Evolutionary conservation across 2,113 vertebrate species (phyloP).

Genomic region (Zootoca vivipara): DNA sequence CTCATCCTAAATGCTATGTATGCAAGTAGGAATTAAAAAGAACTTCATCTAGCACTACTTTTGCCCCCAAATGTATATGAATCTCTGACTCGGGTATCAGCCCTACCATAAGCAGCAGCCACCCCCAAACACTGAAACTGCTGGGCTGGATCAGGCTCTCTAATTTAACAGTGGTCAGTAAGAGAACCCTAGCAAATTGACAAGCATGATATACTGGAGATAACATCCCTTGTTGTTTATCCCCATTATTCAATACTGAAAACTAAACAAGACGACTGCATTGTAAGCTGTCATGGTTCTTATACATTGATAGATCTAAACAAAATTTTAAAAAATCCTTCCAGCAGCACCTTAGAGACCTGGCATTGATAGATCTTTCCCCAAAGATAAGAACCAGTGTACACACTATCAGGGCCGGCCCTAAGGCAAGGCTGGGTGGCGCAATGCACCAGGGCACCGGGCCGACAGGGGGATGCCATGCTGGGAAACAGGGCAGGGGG

Average conservation of each 20-base stretch:
- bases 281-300: neutral
- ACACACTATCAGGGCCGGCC: too few species aligned
- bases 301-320: neutral
- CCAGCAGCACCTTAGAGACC: too few species aligned
- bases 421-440: too few species aligned
- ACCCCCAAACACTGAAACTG: neutral
- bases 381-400: neutral
- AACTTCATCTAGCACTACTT: neutral
- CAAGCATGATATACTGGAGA: neutral
- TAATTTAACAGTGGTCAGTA: neutral
- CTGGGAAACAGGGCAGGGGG: too few species aligned
- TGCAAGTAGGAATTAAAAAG: neutral
- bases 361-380: neutral
- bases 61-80: conserved; percentile 8
- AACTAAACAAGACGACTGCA: neutral
- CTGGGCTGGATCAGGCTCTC: neutral
- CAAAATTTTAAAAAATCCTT: too few species aligned
- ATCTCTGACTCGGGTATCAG: neutral
- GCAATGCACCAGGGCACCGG: too few species aligned
- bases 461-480: too few species aligned
- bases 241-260: neutral
- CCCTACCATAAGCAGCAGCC: too few species aligned
- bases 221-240: neutral
- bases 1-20: neutral
- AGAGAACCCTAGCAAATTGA: neutral